Base-by-base conservation (phyloP, 2,888 invertebrate species). In the Eupithecia pulchellata region DNA sequence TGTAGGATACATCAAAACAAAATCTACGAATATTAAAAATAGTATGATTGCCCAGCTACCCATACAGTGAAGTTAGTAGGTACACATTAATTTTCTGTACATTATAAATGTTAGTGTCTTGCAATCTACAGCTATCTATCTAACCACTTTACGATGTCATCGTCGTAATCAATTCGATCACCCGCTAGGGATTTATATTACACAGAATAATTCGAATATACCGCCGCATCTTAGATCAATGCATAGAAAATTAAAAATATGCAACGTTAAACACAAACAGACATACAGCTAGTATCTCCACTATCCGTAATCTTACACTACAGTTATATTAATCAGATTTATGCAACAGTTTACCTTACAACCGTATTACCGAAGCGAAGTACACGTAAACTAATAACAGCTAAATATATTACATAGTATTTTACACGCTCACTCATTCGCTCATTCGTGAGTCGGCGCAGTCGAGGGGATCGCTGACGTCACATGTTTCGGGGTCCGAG, bases 1-100 rank as follows among this genome's bases (percentile, higher is more conserved):
- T 83, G 86, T 83, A 83, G 85, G 83, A 84, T 86, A 88, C 81
- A 84, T 84, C 83, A 82, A 87, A 87, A 85, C 83, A 87, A 87
- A 87, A 87, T 72, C 85, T 89, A 89, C 85, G 84, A 86, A 87
- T 90, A 91, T 87, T 91, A 90, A 91, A 91, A 90, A 90, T 90
- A 92, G 88, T 91, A 91, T 85, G 92, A 91, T 93, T 92, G 92
- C 92, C 93, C 93, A 92, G 91, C 93, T 93, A 93, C 93, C 93
- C 91, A 91, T 89, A 90, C 87, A 91, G 91, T 91, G 92, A 91
- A 91, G 90, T 93, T 92, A 92, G 92, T 93, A 67, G 52, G 64
- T 72, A 66, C 36, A 66, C 63, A 90, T 88, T 88, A 89, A 84
- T 64, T 91, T 91, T 92, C 92, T 92, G 93, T 92, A 92, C 92